Percentiles rank a stretch among this genome's conserved stretches.
Conservation (phyloP, 53 echinoderm and acorn worm species). For the Holothuria leucospilota region DNA sequence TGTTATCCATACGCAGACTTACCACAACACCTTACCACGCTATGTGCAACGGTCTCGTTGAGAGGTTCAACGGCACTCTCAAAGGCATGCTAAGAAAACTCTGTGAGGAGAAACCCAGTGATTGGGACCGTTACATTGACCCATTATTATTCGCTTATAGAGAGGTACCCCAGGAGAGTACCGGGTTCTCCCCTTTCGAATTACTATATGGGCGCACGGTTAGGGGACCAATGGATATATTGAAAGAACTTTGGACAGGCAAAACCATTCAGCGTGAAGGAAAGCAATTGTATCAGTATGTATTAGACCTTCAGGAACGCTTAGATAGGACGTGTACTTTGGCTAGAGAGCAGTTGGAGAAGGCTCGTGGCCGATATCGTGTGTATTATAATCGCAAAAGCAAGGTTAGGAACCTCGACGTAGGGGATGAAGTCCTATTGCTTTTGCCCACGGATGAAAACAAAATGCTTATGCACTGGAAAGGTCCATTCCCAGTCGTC, state of each 20-base stretch:
- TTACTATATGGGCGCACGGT: slow-evolving; percentile 52
- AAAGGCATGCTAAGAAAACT: slow-evolving; percentile 54
- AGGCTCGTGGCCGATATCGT: background rate
- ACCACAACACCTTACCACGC: slow-evolving; percentile 50
- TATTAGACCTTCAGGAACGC: slow-evolving; percentile 40
- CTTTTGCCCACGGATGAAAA: slow-evolving; percentile 66
- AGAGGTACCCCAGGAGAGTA: slow-evolving; percentile 44
- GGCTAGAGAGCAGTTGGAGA: slow-evolving; percentile 25
- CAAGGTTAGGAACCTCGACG: slow-evolving; percentile 45
- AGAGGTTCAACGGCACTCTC: slow-evolving; percentile 55
- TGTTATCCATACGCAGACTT: slow-evolving; percentile 30
- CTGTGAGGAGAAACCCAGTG: slow-evolving; percentile 27
- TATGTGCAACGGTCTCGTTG: slow-evolving; percentile 46
- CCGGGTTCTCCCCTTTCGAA: slow-evolving; percentile 42
- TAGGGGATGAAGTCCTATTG: slow-evolving; percentile 70
- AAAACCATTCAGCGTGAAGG: background rate
- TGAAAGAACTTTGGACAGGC: slow-evolving; percentile 39
- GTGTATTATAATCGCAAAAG: slow-evolving; percentile 57
- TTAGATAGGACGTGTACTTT: slow-evolving; percentile 31
- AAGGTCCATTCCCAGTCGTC: no score
- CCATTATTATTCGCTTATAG: slow-evolving; percentile 31
- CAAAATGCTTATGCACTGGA: no score
- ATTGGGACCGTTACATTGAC: slow-evolving; percentile 40
- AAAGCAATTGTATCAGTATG: slow-evolving; percentile 41
- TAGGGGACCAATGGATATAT: slow-evolving; percentile 35